A percentile compares a stretch with the other conserved stretches of the same genome.
phyloP scores from a whole-genome alignment of 2,797 vertebrate species.

The Falco berigora region DNA sequence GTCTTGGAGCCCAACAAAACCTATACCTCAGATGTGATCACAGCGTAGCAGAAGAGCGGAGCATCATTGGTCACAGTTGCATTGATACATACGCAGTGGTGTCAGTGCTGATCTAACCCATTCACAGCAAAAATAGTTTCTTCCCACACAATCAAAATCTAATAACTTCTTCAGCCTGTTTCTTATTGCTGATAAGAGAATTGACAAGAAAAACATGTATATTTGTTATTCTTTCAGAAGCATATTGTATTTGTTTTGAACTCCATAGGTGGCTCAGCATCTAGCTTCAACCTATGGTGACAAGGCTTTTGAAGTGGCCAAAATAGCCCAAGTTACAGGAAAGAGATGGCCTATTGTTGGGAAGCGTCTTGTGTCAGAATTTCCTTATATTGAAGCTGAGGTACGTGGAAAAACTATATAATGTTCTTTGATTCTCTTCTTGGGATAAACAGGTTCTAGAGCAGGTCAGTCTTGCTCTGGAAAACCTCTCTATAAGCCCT shows the following conservation, averaged over 20 bases:
- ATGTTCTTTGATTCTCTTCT: background rate
- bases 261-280: slow-evolving; percentile 85
- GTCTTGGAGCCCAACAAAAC: background rate
- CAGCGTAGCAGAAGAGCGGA: background rate
- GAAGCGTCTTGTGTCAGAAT: slow-evolving; percentile 91
- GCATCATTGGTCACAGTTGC: background rate
- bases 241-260: background rate
- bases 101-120: slow-evolving; percentile 54
- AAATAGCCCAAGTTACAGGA: slow-evolving; percentile 91
- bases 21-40: background rate
- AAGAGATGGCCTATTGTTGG: slow-evolving; percentile 95
- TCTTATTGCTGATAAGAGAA: background rate
- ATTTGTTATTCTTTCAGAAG: background rate
- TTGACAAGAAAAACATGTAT: background rate
- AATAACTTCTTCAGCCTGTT: background rate
- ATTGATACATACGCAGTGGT: background rate
- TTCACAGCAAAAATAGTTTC: background rate
- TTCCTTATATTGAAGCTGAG: slow-evolving; percentile 97
- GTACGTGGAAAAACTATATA: slow-evolving; percentile 53
- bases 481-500: background rate
- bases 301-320: slow-evolving; percentile 87
- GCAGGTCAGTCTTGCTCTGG: background rate
- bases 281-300: slow-evolving; percentile 86
- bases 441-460: background rate
- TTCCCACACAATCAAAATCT: slow-evolving; percentile 36